These are phyloP conservation scores for Troides aeacus DNA, from an alignment of 2,888 invertebrate species.

Conservation along the genomic window DNA sequence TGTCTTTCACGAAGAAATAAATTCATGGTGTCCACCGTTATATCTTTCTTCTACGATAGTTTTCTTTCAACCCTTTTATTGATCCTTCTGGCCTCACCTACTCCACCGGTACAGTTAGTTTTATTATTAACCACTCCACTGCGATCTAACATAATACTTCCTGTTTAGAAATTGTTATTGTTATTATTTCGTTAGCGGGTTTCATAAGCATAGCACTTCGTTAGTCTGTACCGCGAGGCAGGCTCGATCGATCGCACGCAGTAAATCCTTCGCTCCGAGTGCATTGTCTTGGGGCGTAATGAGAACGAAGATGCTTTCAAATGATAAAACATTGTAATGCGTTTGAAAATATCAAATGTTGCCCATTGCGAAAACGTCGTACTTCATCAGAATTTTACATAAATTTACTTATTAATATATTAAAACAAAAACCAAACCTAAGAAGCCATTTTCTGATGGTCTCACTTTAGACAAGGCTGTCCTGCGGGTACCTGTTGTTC, in stretches of 20 bases:
- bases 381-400: not conserved
- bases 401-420: not conserved
- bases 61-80: too few species aligned
- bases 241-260: slow-evolving; percentile 33
- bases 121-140: not conserved
- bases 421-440: too few species aligned
- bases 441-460: too few species aligned
- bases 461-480: too few species aligned
- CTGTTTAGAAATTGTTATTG: slow-evolving; percentile 14
- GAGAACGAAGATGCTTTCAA: slow-evolving; percentile 37
- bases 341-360: slow-evolving; percentile 36
- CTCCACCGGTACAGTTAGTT: too few species aligned
- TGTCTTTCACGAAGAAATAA: too few species aligned
- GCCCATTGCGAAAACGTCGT: slow-evolving; percentile 8
- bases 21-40: too few species aligned
- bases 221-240: slow-evolving; percentile 23
- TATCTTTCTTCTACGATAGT: too few species aligned
- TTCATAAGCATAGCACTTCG: slow-evolving; percentile 27
- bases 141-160: not conserved
- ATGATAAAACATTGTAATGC: slow-evolving; percentile 37
- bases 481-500: too few species aligned
- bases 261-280: slow-evolving; percentile 38
- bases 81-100: too few species aligned
- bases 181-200: slow-evolving; percentile 1
- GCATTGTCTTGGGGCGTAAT: slow-evolving; percentile 40